Percentiles rank a stretch among this genome's conserved stretches.
Evolutionary conservation across 2,888 invertebrate species (phyloP).

Genomic region (Lacanobia wlatinum): DNA sequence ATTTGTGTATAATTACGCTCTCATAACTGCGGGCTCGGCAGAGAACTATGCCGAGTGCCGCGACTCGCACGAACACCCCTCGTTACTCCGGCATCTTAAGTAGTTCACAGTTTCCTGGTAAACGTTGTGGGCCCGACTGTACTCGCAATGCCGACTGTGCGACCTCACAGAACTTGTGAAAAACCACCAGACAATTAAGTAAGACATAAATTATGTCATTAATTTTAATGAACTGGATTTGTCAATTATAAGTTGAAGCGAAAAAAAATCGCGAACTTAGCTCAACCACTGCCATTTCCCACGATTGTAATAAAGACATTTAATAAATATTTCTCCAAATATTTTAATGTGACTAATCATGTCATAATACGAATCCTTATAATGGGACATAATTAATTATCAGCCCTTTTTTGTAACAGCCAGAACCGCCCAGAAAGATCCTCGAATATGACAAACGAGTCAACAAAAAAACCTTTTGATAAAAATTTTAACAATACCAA

Average conservation of each 20-base stretch:
- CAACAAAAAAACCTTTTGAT: conserved; percentile 42
- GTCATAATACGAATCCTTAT: conserved; percentile 18
- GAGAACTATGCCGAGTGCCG: conserved; percentile 16
- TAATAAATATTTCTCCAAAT: conserved; percentile 11
- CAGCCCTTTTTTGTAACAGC: conserved; percentile 1
- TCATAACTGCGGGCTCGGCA: conserved; percentile 30
- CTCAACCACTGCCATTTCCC: conserved; percentile 5
- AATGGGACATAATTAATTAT: conserved; percentile 46
- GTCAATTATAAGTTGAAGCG: conserved; percentile 2
- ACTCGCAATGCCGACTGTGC: too few species aligned
- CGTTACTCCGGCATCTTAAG: conserved; percentile 48
- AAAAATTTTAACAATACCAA: conserved; percentile 43
- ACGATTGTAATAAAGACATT: conserved; percentile 33
- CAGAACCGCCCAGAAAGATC: conserved; percentile 18
- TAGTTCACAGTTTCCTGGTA: conserved; percentile 49
- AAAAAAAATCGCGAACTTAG: conserved; percentile 1
- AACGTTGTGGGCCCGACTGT: not conserved
- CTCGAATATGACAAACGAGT: conserved; percentile 22
- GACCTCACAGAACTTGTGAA: conserved; percentile 18
- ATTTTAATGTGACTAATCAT: conserved; percentile 32
- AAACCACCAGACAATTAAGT: conserved; percentile 10
- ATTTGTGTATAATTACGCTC: conserved; percentile 60
- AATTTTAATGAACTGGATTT: conserved; percentile 17
- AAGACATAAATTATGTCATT: conserved; percentile 39
- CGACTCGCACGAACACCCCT: conserved; percentile 41